Base-by-base conservation (phyloP, 2,797 vertebrate genomes). In the Galaxias olidus region DNA sequence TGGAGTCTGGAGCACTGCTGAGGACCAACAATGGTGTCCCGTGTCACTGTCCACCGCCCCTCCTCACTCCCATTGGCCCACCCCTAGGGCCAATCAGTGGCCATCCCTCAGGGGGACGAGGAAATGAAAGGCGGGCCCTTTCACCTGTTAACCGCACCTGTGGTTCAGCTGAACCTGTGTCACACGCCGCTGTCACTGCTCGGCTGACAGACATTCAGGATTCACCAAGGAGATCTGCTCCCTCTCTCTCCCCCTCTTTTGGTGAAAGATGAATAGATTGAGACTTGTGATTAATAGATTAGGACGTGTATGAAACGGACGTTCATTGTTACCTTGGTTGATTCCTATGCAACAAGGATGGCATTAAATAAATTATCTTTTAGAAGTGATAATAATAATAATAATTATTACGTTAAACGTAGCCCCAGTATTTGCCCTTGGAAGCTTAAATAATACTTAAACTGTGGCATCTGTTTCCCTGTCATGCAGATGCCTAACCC, bases 21-120 rank as follows among this genome's bases (percentile, higher is more conserved):
- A 66, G 82, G 69, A 82, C 82, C 87, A 91, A 91, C 86, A 90
- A 71, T 65, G 42, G 66, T 76, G 84, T 83, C 82, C 82, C 75
- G 55, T 68, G 74, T 68, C 74, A 59, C 55, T 49, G 40, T 44
- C 61, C 13, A 7, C 59, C 71, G 60, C 73, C 54, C 59, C 41
- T 58, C 64, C 57, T 74, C 81, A 57, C 47, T 18, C 47, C 13
- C 66, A 65, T 53, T 59, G 65, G 60, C 60, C 59, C 58, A 54
- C 52, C 53, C 45, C 40, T 11, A n/a, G 6, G 73, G 68, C 74
- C 67, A 83, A 81, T 88, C 78, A 79, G 52, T 63, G 70, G 58
- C 53, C 7, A 10, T 15, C 41, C 12, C 78, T 66, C 59, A 1
- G 4, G 61, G 61, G 72, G 69, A 67, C 71, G 77, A 47, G 61